Conservation (phyloP, 2,888 invertebrate species). For the Escarpia spicata region DNA sequence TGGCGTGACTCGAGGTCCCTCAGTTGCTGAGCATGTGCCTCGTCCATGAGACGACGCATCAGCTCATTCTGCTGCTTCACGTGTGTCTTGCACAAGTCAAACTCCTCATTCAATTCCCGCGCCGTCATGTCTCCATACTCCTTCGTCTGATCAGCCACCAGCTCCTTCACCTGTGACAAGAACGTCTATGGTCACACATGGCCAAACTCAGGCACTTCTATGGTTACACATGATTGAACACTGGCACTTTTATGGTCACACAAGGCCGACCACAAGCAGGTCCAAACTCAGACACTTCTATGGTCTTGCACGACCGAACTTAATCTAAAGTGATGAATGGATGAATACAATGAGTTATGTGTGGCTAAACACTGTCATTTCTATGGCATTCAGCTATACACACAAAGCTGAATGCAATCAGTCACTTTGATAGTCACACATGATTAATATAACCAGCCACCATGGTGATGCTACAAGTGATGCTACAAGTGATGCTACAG, state of each 20-base stretch:
- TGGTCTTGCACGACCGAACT: background rate
- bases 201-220: background rate
- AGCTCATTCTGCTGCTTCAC: slow-evolving; percentile 84
- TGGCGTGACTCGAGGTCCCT: slow-evolving; percentile 90
- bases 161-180: slow-evolving; percentile 64
- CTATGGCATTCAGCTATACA: no score
- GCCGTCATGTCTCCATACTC: slow-evolving; percentile 94
- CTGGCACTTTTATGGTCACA: background rate
- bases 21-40: slow-evolving; percentile 79
- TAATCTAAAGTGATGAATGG: background rate
- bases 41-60: slow-evolving; percentile 90
- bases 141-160: slow-evolving; percentile 90
- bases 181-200: background rate
- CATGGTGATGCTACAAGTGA: no score
- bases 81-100: slow-evolving; percentile 76
- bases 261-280: no score
- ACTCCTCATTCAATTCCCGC: slow-evolving; percentile 82
- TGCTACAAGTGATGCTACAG: no score
- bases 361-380: no score
- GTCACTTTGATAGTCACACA: background rate
- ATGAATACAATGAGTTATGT: no score
- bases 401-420: background rate
- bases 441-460: no score
- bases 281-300: no score
- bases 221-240: background rate